These are phyloP conservation scores for Pygoscelis antarcticus DNA, from an alignment of 2,113 vertebrate species.

Conservation along the genomic window DNA sequence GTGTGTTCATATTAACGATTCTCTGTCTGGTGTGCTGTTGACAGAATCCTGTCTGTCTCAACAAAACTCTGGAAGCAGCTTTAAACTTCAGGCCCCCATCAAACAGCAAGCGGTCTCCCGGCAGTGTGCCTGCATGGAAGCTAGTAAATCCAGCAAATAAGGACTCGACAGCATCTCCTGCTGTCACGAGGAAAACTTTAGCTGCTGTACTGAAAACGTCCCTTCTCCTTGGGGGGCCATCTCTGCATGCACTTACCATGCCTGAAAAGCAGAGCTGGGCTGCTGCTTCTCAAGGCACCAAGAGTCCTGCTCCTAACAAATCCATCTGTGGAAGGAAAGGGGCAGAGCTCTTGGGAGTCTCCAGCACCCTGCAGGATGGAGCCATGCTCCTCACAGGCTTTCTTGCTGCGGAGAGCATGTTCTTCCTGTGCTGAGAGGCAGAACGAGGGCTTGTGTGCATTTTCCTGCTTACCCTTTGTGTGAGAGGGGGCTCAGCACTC, in stretches of 20 bases:
- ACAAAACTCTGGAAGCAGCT: slow-evolving; percentile 75
- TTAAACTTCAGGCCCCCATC: slow-evolving; percentile 69
- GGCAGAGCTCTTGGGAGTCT: neutral
- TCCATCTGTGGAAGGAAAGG: neutral
- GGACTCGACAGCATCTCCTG: slow-evolving; percentile 68
- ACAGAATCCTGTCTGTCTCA: slow-evolving; percentile 76
- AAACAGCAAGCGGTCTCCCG: slow-evolving; percentile 61
- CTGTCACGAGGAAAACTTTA: slow-evolving; percentile 53
- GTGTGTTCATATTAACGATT: slow-evolving; percentile 49
- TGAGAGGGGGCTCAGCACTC: slow-evolving; percentile 20
- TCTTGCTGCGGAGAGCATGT: accelerated
- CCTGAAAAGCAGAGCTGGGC: neutral
- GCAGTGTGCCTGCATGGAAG: slow-evolving; percentile 52
- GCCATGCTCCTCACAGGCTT: neutral
- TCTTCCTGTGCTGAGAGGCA: neutral
- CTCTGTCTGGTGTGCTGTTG: slow-evolving; percentile 68
- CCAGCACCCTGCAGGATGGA: neutral
- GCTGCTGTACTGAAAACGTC: slow-evolving; percentile 57
- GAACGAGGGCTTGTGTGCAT: neutral
- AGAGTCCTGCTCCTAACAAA: neutral
- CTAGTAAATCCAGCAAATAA: slow-evolving; percentile 66
- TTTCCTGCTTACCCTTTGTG: slow-evolving; percentile 34
- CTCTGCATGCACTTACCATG: neutral
- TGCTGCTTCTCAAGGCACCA: neutral
- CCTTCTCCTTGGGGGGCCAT: slow-evolving; percentile 20